These are phyloP conservation scores for Ascaphus truei DNA, from an alignment of 2,113 vertebrate species.

Conservation along the genomic window DNA sequence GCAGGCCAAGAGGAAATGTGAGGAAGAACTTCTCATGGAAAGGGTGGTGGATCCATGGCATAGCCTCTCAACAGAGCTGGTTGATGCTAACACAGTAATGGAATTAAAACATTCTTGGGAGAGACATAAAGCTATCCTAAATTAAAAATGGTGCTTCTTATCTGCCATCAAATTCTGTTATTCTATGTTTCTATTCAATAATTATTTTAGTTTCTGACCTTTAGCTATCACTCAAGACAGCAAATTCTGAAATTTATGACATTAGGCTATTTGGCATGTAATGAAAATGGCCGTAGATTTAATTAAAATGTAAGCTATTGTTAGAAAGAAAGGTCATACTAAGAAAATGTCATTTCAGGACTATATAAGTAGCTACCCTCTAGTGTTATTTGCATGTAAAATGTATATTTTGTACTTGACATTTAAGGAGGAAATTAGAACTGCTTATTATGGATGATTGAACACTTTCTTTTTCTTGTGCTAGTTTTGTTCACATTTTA, in stretches of 20 bases:
- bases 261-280: slow-evolving; percentile 49
- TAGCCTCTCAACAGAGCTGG: too few species aligned
- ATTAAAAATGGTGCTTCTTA: too few species aligned
- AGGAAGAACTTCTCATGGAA: too few species aligned
- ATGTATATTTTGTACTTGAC: slow-evolving; percentile 60
- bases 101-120: too few species aligned
- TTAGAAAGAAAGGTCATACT: slow-evolving; percentile 65
- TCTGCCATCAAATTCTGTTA: too few species aligned
- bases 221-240: slow-evolving; percentile 49
- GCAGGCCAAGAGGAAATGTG: too few species aligned
- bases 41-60: too few species aligned
- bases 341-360: slow-evolving; percentile 64
- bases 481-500: slow-evolving; percentile 5
- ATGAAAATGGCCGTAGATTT: slow-evolving; percentile 57
- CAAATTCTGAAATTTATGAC: slow-evolving; percentile 40
- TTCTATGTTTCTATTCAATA: too few species aligned
- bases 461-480: slow-evolving; percentile 41
- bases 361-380: slow-evolving; percentile 53
- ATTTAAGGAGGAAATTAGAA: slow-evolving; percentile 62
- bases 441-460: slow-evolving; percentile 46
- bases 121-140: too few species aligned
- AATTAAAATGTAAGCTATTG: slow-evolving; percentile 71
- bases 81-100: too few species aligned
- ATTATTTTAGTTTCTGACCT: slow-evolving; percentile 52
- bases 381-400: slow-evolving; percentile 58